These are phyloP conservation scores for Hecatera dysodea DNA, from an alignment of 2,888 invertebrate genomes.

Conservation along the genomic window DNA sequence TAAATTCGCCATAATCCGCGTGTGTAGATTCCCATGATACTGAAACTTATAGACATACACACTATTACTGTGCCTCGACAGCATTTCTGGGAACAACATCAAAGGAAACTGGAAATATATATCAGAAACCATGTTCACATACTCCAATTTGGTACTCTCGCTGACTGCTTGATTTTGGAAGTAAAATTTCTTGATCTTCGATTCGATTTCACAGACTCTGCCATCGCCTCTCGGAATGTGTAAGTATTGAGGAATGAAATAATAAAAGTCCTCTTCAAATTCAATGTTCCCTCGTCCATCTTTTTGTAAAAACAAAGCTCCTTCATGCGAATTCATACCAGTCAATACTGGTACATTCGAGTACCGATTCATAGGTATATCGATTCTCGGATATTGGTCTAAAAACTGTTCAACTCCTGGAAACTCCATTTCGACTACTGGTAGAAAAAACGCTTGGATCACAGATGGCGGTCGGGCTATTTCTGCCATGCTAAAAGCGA, in stretches of 20 bases:
- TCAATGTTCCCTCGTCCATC: constrained; percentile 72
- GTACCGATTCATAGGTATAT: constrained; percentile 71
- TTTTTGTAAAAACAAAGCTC: constrained; percentile 76
- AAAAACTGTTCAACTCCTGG: constrained; percentile 77
- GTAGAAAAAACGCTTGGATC: constrained; percentile 75
- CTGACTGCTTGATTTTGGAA: constrained; percentile 70
- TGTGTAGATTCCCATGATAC: constrained; percentile 80
- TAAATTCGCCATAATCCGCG: constrained; percentile 77
- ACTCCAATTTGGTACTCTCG: constrained; percentile 69
- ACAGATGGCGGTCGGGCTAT: constrained; percentile 68
- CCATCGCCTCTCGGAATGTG: constrained; percentile 64
- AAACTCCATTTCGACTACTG: constrained; percentile 81
- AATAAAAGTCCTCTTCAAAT: constrained; percentile 75
- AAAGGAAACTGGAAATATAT: constrained; percentile 77
- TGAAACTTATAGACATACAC: constrained; percentile 78
- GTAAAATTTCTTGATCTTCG: constrained; percentile 75
- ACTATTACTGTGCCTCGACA: constrained; percentile 67
- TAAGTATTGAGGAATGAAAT: constrained; percentile 77
- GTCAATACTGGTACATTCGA: constrained; percentile 77
- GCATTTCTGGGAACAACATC: constrained; percentile 71
- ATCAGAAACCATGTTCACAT: constrained; percentile 78
- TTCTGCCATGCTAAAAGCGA: constrained; percentile 74
- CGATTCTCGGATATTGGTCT: constrained; percentile 73
- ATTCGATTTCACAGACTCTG: constrained; percentile 65
- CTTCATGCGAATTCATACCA: constrained; percentile 79